Base-by-base conservation (phyloP, 2,888 invertebrate species). In the Aproaerema taeniolella region DNA sequence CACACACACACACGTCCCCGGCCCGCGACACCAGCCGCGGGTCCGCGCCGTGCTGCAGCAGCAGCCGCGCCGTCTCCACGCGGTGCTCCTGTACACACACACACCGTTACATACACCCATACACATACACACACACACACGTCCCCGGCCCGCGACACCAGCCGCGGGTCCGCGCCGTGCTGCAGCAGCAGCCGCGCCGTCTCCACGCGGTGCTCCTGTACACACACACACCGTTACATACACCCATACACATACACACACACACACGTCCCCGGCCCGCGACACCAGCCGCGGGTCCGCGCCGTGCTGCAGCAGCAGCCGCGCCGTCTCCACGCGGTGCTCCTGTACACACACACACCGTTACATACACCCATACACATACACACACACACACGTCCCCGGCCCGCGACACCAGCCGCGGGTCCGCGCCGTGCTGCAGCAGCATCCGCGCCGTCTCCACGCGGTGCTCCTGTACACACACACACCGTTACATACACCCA, bases 371-470 rank as follows among this genome's bases (percentile, higher is more conserved):
- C n/a, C n/a, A n/a, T n/a, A n/a, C n/a, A n/a, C n/a, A 96, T 83
- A 64, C 94, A 94, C 10, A 96, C 95, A 17, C 94, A 63, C 95
- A 94, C 55, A 97, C 96, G 76, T 96, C 96, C 13, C 95, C 94
- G 62, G 93, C 92, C 52, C 94, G 89, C 53, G 95, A 94, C 47
- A 88, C 88, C 94, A 0, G 96, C 95, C 39, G 93, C 74, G 52
- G 93, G 89, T 63, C 91, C 91, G 2, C 89, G 80, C 15, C 87
- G 51, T 87, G 86, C 35, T 87, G 80, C 54, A 91, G 88, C 38
- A 96, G 86, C 73, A 93, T 91, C 46, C 91, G 89, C 59, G 93
- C 92, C 53, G 93, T 91, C 50, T 90, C 95, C 55, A 88, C 16
- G 41, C 39, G 42, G 59, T 64, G 91, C 92, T 94, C 53, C 61